Evolutionary conservation across 1,140 invertebrate genomes (phyloP).

Genomic region (Diabrotica virgifera): DNA sequence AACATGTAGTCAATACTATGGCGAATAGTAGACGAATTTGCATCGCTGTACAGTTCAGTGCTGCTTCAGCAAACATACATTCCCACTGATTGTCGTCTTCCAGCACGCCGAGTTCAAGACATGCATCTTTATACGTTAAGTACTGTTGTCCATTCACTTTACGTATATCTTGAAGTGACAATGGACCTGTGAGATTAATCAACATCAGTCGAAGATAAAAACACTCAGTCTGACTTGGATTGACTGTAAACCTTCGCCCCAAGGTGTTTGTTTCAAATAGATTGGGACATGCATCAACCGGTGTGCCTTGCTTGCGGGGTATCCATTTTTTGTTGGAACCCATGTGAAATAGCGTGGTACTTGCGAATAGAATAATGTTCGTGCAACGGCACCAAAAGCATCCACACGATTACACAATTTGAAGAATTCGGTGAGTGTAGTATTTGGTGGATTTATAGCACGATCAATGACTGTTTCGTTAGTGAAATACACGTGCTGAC

Average conservation of each 20-base stretch:
- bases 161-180: too few species aligned
- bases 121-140: too few species aligned
- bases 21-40: too few species aligned
- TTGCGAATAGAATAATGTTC: slow-evolving; percentile 46
- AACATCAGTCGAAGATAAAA: too few species aligned
- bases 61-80: too few species aligned
- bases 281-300: slow-evolving; percentile 6
- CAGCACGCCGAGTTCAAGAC: too few species aligned
- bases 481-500: slow-evolving; percentile 38
- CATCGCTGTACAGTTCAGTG: too few species aligned
- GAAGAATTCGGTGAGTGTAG: slow-evolving; percentile 39
- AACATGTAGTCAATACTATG: too few species aligned
- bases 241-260: slow-evolving; percentile 19
- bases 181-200: too few species aligned
- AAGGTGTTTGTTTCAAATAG: slow-evolving; percentile 24
- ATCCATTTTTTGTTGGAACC: slow-evolving; percentile 23
- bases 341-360: slow-evolving; percentile 48
- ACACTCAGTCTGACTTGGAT: slow-evolving; percentile 25
- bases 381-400: slow-evolving; percentile 36
- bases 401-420: slow-evolving; percentile 20
- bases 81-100: too few species aligned
- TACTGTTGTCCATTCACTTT: too few species aligned
- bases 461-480: slow-evolving; percentile 24
- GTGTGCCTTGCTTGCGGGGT: slow-evolving; percentile 16
- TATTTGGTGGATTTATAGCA: slow-evolving; percentile 31